phyloP scores from a whole-genome alignment of 2,797 vertebrate species.

The Melanotaenia pygmaea region DNA sequence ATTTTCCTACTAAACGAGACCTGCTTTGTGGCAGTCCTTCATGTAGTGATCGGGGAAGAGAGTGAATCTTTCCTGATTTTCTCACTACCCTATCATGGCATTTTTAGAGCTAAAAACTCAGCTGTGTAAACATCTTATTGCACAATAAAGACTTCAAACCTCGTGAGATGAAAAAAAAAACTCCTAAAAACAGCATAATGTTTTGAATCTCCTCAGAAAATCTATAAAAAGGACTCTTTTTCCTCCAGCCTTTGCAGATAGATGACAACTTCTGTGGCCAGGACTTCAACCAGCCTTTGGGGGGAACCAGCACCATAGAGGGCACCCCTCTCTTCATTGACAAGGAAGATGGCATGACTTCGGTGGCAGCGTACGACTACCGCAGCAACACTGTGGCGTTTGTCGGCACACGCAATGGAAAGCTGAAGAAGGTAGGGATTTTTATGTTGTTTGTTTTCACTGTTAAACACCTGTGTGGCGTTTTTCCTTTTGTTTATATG shows the following conservation, averaged over 20 bases:
- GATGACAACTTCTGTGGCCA: slow-evolving; percentile 98
- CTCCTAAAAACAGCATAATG: background rate
- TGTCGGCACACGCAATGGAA: slow-evolving; percentile 91
- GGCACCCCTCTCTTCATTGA: slow-evolving; percentile 93
- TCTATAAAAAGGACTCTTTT: background rate
- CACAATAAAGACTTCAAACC: background rate
- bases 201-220: too few relatives aligned
- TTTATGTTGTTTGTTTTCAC: background rate
- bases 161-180: background rate
- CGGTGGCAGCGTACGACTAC: slow-evolving; percentile 95
- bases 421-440: slow-evolving; percentile 91
- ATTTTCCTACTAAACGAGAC: background rate
- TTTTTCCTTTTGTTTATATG: too few relatives aligned
- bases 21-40: background rate
- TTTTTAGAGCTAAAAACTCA: background rate
- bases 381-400: slow-evolving; percentile 94
- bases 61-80: background rate
- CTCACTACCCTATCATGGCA: background rate
- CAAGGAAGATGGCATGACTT: slow-evolving; percentile 96
- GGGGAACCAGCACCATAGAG: slow-evolving; percentile 95
- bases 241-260: slow-evolving; percentile 92
- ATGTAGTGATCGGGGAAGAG: background rate
- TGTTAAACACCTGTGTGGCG: background rate
- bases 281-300: slow-evolving; percentile 98
- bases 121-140: background rate